Evolutionary conservation across 2,113 vertebrate species (phyloP).

Genomic region (Etheostoma spectabile): DNA sequence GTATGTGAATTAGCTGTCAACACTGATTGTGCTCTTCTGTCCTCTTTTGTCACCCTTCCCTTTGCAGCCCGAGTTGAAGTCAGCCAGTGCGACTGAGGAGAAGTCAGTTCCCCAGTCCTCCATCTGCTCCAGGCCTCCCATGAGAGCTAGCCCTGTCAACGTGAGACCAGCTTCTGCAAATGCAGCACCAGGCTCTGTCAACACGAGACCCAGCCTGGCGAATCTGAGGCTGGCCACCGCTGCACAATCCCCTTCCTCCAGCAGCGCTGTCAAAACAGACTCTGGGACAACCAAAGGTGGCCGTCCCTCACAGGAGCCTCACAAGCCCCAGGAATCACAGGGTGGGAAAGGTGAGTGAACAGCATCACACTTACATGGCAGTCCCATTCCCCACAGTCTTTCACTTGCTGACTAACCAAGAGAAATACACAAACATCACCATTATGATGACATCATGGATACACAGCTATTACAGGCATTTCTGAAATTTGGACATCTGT

Average conservation of each 20-base stretch:
- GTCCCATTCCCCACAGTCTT: neutral
- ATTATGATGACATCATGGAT: neutral
- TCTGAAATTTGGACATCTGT: neutral
- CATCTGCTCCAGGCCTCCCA: slow-evolving; percentile 72
- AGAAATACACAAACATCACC: neutral
- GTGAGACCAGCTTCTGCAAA: slow-evolving; percentile 58
- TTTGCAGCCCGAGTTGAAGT: slow-evolving; percentile 62
- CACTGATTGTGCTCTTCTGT: slow-evolving; percentile 53
- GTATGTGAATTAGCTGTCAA: slow-evolving; percentile 72
- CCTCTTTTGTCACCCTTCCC: slow-evolving; percentile 50
- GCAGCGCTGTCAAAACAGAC: slow-evolving; percentile 46
- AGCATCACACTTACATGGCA: neutral
- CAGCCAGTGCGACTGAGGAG: slow-evolving; percentile 48
- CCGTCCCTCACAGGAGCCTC: slow-evolving; percentile 55
- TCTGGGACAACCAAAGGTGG: slow-evolving; percentile 52
- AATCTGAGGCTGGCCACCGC: slow-evolving; percentile 46
- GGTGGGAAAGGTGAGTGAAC: slow-evolving; percentile 74
- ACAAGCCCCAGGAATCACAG: slow-evolving; percentile 54
- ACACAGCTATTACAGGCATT: neutral
- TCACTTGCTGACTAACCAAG: neutral
- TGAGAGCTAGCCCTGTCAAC: slow-evolving; percentile 55
- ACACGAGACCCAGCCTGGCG: slow-evolving; percentile 25
- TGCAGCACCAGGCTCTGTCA: slow-evolving; percentile 55
- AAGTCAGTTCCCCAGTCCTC: slow-evolving; percentile 54
- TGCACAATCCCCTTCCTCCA: neutral